Conservation (phyloP, 2,113 vertebrate genomes). For the Pedetes capensis region DNA sequence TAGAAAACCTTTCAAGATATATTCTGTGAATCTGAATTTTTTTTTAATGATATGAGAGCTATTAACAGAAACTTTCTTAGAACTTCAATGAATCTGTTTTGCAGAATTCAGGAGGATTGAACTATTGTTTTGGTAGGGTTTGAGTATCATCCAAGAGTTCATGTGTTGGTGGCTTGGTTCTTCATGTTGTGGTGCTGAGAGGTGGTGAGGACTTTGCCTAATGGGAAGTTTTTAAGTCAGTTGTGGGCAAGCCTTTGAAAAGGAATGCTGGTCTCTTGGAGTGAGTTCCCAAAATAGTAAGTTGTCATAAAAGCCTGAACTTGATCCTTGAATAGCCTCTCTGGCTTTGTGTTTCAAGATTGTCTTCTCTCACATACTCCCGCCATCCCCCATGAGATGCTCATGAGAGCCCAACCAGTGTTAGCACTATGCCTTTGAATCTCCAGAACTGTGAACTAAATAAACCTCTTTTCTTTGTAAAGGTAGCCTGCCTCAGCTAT, state of each 20-base stretch:
- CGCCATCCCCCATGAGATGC: not conserved
- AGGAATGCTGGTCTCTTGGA: not conserved
- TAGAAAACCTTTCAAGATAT: not conserved
- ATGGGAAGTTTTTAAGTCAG: not conserved
- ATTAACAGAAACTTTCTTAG: slow-evolving; percentile 1
- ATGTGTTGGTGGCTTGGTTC: not conserved
- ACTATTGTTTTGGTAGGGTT: not conserved
- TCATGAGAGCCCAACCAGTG: not conserved
- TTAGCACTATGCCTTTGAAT: not conserved
- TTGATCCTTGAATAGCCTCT: not conserved
- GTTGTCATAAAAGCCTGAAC: not conserved
- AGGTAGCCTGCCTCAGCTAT: not conserved
- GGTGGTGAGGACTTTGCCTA: not conserved
- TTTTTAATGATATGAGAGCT: not conserved
- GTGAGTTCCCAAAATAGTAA: not conserved
- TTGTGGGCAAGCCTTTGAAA: not conserved
- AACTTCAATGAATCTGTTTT: not conserved
- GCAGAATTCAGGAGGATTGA: not conserved
- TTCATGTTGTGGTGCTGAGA: not conserved
- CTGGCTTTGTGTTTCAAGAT: not conserved
- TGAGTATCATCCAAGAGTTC: not conserved
- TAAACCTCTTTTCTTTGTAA: not conserved
- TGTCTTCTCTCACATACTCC: not conserved
- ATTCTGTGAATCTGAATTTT: not conserved
- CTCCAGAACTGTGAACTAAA: not conserved